These are phyloP conservation scores for Glareola pratincola DNA, from an alignment of 2,113 vertebrate species.

Conservation along the genomic window DNA sequence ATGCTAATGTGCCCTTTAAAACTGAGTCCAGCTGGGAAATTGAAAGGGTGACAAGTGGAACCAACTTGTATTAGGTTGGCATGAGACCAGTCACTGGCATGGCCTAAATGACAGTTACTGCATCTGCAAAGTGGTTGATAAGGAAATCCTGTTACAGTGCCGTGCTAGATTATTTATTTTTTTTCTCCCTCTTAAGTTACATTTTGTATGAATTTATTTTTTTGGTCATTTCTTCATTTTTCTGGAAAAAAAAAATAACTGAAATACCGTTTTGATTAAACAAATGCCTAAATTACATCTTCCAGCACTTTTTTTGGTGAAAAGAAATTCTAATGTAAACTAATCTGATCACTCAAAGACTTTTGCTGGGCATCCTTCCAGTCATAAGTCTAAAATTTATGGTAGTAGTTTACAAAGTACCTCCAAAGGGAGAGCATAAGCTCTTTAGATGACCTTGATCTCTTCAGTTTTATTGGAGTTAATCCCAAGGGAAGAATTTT, in stretches of 20 bases:
- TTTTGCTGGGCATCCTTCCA: constrained; percentile 5
- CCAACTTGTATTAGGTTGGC: constrained; percentile 76
- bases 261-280: constrained; percentile 32
- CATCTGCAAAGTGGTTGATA: constrained; percentile 76
- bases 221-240: constrained; percentile 43
- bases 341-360: constrained; percentile 17
- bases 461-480: not conserved
- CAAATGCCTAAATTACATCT: constrained; percentile 30
- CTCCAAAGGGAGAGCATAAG: not conserved
- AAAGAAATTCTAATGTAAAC: constrained; percentile 8
- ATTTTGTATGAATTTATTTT: constrained; percentile 56
- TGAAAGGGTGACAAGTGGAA: constrained; percentile 79
- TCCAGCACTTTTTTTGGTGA: constrained; percentile 17
- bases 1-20: constrained; percentile 79
- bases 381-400: not conserved
- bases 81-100: constrained; percentile 65
- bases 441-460: not conserved
- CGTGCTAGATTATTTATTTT: not conserved
- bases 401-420: not conserved
- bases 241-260: constrained; percentile 26
- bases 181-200: constrained; percentile 49
- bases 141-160: constrained; percentile 76
- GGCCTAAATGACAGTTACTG: constrained; percentile 71
- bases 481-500: not conserved
- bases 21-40: constrained; percentile 73